Percentiles rank a stretch among this genome's conserved stretches.
These are phyloP conservation scores for Anastrepha ludens DNA, from an alignment of 1,140 invertebrate species.

Conservation along the genomic window DNA sequence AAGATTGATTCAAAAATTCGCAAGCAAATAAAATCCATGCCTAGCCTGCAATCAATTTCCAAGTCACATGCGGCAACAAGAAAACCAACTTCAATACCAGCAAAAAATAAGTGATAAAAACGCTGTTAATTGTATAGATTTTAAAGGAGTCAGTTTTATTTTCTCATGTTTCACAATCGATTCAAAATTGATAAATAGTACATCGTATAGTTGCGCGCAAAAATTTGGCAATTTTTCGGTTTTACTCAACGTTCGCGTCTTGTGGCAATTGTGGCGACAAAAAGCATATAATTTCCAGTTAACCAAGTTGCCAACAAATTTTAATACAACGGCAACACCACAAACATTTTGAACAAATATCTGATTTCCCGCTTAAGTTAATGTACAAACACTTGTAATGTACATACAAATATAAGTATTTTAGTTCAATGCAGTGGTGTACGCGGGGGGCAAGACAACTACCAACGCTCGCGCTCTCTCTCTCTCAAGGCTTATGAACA, in stretches of 20 bases:
- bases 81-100: constrained; percentile 10
- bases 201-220: background rate
- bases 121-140: constrained; percentile 31
- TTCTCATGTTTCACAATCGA: background rate
- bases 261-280: background rate
- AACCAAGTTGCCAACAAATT: constrained; percentile 16
- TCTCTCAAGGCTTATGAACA: background rate
- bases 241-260: background rate
- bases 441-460: background rate
- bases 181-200: constrained; percentile 17
- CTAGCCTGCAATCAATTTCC: background rate
- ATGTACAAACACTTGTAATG: background rate
- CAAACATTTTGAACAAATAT: constrained; percentile 55
- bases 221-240: constrained; percentile 34
- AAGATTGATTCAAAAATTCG: no score
- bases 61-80: background rate
- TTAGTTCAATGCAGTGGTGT: background rate
- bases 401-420: background rate
- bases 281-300: constrained; percentile 66
- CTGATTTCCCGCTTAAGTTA: background rate
- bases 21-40: no score
- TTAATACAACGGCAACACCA: constrained; percentile 52
- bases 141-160: background rate
- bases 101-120: constrained; percentile 42
- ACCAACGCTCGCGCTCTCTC: background rate